A percentile compares a stretch with the other conserved stretches of the same genome.
Conservation (phyloP, 2,113 vertebrate species). For the Chitala chitala region DNA sequence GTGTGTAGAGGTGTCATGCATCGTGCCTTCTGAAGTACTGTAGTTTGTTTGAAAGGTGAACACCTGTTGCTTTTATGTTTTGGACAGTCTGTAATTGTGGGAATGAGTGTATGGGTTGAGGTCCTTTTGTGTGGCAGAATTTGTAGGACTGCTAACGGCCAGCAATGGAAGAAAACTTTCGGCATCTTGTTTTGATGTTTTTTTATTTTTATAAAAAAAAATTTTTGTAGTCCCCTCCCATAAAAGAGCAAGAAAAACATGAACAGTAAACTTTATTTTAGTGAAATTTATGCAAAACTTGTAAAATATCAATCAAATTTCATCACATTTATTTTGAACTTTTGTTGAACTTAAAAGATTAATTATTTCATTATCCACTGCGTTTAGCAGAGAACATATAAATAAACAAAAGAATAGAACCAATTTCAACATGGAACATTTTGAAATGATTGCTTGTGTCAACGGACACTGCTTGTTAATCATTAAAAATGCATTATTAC, state of each 20-base stretch:
- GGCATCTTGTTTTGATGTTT: no score
- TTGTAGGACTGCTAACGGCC: no score
- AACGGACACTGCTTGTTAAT: not conserved
- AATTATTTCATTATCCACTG: slow-evolving; percentile 29
- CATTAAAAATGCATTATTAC: slow-evolving; percentile 1
- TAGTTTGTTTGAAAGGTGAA: no score
- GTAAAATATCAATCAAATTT: slow-evolving; percentile 4
- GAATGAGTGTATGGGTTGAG: no score
- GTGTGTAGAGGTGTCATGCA: slow-evolving; percentile 5
- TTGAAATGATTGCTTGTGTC: not conserved
- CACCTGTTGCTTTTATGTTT: no score
- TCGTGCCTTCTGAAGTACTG: not conserved
- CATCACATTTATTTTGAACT: slow-evolving; percentile 30
- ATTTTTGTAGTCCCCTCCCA: not conserved
- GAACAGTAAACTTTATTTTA: not conserved
- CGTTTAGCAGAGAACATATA: slow-evolving; percentile 17
- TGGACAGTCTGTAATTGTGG: no score
- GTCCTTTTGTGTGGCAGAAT: no score
- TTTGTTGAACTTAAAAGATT: slow-evolving; percentile 27
- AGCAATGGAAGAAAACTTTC: no score
- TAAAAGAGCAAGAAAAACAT: no score
- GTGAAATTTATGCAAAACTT: not conserved
- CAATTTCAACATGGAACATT: not conserved
- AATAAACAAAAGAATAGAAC: not conserved
- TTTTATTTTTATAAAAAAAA: not conserved